Conservation (phyloP, 2,888 invertebrate species). For the Pasiphila rectangulata region DNA sequence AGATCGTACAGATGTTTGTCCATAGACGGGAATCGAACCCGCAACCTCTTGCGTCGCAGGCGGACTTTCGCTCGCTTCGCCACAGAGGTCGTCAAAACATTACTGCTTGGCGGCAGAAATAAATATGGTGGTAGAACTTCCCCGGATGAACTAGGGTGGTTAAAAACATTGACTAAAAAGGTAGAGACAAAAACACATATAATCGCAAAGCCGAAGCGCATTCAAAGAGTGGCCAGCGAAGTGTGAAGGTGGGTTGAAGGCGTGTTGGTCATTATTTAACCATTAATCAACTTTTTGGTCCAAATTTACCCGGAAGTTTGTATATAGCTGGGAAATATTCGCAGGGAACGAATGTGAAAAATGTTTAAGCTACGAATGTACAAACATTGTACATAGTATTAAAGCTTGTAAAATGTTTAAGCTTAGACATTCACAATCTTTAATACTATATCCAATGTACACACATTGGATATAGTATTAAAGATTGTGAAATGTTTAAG, state of each 20-base stretch:
- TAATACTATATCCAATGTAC: too few relatives aligned
- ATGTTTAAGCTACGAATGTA: not conserved
- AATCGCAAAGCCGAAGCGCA: slow-evolving; percentile 27
- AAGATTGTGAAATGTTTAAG: too few relatives aligned
- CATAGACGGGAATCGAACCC: too few relatives aligned
- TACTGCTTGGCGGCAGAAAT: too few relatives aligned
- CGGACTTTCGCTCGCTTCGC: too few relatives aligned
- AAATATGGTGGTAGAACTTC: not conserved
- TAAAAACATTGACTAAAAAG: too few relatives aligned
- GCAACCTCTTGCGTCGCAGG: too few relatives aligned
- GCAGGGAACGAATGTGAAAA: not conserved
- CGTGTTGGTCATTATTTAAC: slow-evolving; percentile 37
- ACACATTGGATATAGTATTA: too few relatives aligned
- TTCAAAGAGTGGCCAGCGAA: slow-evolving; percentile 31
- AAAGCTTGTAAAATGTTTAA: not conserved
- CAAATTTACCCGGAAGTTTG: slow-evolving; percentile 32
- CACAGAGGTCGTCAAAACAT: too few relatives aligned
- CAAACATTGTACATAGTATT: not conserved
- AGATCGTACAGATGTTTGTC: too few relatives aligned
- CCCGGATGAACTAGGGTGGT: not conserved
- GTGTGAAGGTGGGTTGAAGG: slow-evolving; percentile 34
- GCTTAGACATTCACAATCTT: too few relatives aligned
- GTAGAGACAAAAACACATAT: slow-evolving; percentile 22
- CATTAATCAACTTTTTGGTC: slow-evolving; percentile 36
- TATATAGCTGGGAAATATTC: slow-evolving; percentile 20